These are phyloP conservation scores for Meliscaeva auricollis DNA, from an alignment of 2,888 invertebrate species.

Conservation along the genomic window DNA sequence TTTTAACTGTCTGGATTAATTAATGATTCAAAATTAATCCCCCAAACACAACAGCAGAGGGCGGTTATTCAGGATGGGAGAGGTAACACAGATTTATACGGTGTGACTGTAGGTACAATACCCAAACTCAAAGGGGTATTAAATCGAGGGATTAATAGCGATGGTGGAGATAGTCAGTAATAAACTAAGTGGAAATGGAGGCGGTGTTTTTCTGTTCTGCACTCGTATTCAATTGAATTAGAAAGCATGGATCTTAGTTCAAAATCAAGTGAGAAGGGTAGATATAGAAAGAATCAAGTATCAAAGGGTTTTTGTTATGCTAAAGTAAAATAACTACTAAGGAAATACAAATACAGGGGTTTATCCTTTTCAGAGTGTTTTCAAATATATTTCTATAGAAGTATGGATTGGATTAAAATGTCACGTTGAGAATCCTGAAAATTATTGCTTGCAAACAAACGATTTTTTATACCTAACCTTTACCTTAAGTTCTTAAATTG, in stretches of 20 bases:
- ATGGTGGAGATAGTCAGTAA: neutral
- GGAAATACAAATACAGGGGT: too few species aligned
- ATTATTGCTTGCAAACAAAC: too few species aligned
- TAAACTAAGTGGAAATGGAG: slow-evolving; percentile 4
- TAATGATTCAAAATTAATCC: slow-evolving; percentile 69
- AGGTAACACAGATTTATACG: neutral
- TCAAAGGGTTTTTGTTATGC: too few species aligned
- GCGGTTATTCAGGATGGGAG: neutral
- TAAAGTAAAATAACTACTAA: too few species aligned
- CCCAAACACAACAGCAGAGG: slow-evolving; percentile 39
- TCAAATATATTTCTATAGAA: too few species aligned
- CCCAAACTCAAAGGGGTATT: neutral
- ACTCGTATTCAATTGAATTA: neutral
- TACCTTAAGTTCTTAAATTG: too few species aligned
- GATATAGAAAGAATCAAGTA: too few species aligned
- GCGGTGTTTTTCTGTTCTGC: neutral
- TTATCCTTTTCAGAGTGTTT: too few species aligned
- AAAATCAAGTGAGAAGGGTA: too few species aligned
- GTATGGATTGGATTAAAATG: too few species aligned
- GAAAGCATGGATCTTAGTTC: neutral
- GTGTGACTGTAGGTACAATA: neutral
- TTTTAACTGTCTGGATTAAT: slow-evolving; percentile 66
- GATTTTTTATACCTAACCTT: too few species aligned
- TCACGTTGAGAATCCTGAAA: too few species aligned
- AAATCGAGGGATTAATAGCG: neutral